Evolutionary conservation across 37 sponge, comb jelly and placozoan species (phyloP).

Genomic region (Chondrosia reniformis): DNA sequence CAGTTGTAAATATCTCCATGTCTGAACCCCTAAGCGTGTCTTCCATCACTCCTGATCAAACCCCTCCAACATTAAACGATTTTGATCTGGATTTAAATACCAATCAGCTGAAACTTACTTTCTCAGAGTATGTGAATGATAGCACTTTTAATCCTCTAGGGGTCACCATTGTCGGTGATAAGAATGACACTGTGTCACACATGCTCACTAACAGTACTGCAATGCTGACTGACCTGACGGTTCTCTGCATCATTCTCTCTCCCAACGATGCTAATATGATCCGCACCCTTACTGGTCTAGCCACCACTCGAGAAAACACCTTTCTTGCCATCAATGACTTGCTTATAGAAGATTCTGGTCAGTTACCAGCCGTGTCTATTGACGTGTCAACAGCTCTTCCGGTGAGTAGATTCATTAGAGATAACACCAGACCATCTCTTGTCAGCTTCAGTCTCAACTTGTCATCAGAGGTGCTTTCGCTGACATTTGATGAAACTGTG

Average conservation of each 20-base stretch:
- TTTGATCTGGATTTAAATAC: constrained; percentile 70
- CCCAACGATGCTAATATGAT: constrained; percentile 63
- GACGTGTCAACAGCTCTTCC: background rate
- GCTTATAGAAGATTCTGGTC: constrained; percentile 50
- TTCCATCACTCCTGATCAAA: constrained; percentile 41
- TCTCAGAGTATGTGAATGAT: constrained; percentile 68
- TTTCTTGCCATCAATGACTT: constrained; percentile 38
- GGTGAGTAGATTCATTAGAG: constrained; percentile 20
- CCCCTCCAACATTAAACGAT: constrained; percentile 33
- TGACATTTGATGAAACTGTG: constrained; percentile 89
- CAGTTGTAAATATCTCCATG: constrained; percentile 18
- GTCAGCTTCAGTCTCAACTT: constrained; percentile 64
- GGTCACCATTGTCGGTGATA: constrained; percentile 49
- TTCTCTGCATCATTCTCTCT: constrained; percentile 35
- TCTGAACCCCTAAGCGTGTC: constrained; percentile 9
- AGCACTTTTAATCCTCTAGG: constrained; percentile 45
- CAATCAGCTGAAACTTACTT: constrained; percentile 45
- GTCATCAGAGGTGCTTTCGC: constrained; percentile 55
- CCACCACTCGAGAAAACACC: constrained; percentile 42
- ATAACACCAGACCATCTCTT: constrained; percentile 53
- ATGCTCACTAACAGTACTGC: constrained; percentile 10
- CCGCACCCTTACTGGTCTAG: constrained; percentile 44
- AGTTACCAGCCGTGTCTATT: constrained; percentile 35
- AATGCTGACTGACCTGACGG: constrained; percentile 23
- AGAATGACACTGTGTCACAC: constrained; percentile 8